Evolutionary conservation across 2,113 vertebrate species (phyloP), one percentile per base, ranked within the genome.

Genomic region (Rhinichthys klamathensis): DNA sequence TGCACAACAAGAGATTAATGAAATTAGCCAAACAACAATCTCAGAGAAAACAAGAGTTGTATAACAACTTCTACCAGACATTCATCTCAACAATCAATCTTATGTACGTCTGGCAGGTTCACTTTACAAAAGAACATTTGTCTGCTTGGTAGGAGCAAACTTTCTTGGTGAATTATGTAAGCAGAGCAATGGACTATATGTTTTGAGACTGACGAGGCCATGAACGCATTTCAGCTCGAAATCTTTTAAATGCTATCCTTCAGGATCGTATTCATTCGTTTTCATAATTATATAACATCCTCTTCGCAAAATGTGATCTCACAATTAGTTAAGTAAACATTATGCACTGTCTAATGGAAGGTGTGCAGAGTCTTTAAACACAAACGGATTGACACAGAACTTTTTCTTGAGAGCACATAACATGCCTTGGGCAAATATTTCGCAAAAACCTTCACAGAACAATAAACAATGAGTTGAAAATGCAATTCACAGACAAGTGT

Each of bases 351-450:
- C 77, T 63, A 44, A 80, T 46, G 35, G 23, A 61, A 61, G 32
- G 38, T 61, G 13, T 80, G 38, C 23, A 44, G 63, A 67, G 75
- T 25, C 16, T 61, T 60, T 54, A 25, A 38, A 75, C 79, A 86
- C 23, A 25, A 58, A 74, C 11, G 49, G 51, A 83, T 49, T 49
- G 46, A 15, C 49, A 51, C 4, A 51, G 61, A 77, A 84, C 38
- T 85, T 82, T 86, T 60, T 88, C 27, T 85, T 38, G 23, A 83
- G 80, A 87, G 83, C 83, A 75, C 56, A 87, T 82, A 84, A 76
- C 69, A 67, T 54, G 82, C 87, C 89, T 83, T 74, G 84, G 83
- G 87, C 83, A 80, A 83, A 81, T 84, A 73, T 72, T 86, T 72
- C 46, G 56, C 83, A 79, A 86, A 86, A 82, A 65, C 56, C 16